Evolutionary conservation across 1,140 invertebrate species (phyloP), one percentile per base, ranked within the genome.

Genomic region (Dreissena polymorpha): DNA sequence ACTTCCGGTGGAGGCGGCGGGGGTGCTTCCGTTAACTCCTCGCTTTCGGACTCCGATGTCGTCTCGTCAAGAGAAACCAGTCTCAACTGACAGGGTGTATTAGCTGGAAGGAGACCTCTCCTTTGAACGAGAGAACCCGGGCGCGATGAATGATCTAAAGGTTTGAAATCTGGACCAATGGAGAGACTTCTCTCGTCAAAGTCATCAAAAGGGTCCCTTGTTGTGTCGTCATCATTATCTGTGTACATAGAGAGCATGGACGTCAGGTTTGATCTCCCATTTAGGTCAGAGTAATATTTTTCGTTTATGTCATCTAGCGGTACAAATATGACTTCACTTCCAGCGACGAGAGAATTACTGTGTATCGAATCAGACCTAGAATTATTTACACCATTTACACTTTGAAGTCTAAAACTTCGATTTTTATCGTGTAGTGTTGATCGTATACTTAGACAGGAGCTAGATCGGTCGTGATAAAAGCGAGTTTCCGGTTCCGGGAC

Each of bases 21-120:
- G 21, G 68, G 27, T 5, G 39, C 39, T 39, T 39, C 39, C 39
- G 39, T 2, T 39, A 5, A 2, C 39, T 39, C 39, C 68, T 71
- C 78, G 25, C 63, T 69, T 57, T 81, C 78, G 8, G 78, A 81
- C 49, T 81, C 78, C 12, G 78, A 81, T 16, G 78, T 81, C 14
- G 53, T 69, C 49, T 81, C 68, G n/a, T 81, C 78, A 14, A 81
- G 57, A 7, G 78, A 81, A 8, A 81, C 78, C 10, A 81, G 69
- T 16, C 69, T 68, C 18, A 81, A 10, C 13, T 72, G 55, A 39
- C 57, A 49, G 5, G 78, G 23, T 57, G 55, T 60, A 23, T 23
- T 23, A 13, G 78, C 68, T 50, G 78, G 78, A 13, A 81, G 13
- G 16, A 81, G 50, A 13, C n/a, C 16, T 25, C 69, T 57, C n/a